Percentiles rank a stretch among this genome's conserved stretches.
Conservation (phyloP, 2,888 invertebrate species). For the Plemyria rubiginata region DNA sequence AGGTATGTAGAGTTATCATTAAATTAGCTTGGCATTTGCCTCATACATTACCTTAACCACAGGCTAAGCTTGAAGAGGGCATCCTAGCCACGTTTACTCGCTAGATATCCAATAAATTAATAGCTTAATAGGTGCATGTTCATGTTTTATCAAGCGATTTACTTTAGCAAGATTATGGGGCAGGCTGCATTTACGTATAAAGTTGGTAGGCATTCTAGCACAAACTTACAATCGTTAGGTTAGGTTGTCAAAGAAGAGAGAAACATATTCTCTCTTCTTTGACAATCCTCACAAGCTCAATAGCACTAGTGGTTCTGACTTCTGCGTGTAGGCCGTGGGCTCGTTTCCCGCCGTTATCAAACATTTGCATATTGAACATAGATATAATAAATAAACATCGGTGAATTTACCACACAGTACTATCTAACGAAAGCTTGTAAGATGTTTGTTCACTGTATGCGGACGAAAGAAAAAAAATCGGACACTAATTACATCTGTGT, state of each 20-base stretch:
- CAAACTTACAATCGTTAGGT: not conserved
- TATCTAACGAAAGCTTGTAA: too few relatives aligned
- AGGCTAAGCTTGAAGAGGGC: constrained; percentile 28
- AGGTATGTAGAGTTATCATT: constrained; percentile 17
- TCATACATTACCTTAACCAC: constrained; percentile 31
- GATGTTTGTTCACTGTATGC: not conserved
- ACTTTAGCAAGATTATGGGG: constrained; percentile 52
- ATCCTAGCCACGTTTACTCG: constrained; percentile 31
- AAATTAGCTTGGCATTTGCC: constrained; percentile 34
- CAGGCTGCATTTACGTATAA: constrained; percentile 43
- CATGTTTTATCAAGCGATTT: constrained; percentile 41
- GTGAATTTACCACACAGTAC: too few relatives aligned
- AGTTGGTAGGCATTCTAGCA: not conserved
- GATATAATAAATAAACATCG: too few relatives aligned
- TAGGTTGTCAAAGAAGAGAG: too few relatives aligned
- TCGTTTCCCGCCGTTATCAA: too few relatives aligned
- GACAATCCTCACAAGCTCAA: too few relatives aligned
- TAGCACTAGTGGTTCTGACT: too few relatives aligned
- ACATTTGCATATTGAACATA: too few relatives aligned
- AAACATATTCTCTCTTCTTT: too few relatives aligned
- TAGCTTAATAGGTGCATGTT: constrained; percentile 31
- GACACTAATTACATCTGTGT: constrained; percentile 1
- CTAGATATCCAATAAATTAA: constrained; percentile 32
- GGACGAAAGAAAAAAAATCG: not conserved
- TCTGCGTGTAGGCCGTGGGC: too few relatives aligned